Evolutionary conservation across 2,797 vertebrate genomes (phyloP).

Genomic region (Manis javanica): DNA sequence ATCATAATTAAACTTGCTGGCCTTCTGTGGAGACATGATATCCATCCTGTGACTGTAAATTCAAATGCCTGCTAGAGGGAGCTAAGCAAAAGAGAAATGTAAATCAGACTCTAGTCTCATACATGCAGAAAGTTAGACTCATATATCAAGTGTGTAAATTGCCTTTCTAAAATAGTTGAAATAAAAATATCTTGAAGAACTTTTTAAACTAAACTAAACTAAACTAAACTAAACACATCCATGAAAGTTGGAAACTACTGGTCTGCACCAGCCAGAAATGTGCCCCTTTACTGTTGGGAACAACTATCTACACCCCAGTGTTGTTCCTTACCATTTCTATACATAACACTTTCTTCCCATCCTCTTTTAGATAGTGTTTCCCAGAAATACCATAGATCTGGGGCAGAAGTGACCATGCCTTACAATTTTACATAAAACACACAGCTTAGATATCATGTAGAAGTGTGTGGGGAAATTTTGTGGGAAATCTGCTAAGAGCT

Average conservation of each 20-base stretch:
- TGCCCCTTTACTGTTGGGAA: not conserved
- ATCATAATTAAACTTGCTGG: not conserved
- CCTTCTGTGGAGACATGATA: not conserved
- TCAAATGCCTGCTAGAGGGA: not conserved
- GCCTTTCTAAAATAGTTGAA: not conserved
- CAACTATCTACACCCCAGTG: not conserved
- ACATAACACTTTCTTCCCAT: not conserved
- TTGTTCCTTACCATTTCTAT: not conserved
- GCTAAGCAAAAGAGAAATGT: not conserved
- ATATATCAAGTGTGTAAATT: not conserved
- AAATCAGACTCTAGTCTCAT: not conserved
- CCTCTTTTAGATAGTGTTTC: not conserved
- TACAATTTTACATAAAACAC: not conserved
- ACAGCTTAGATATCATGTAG: not conserved
- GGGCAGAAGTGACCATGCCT: not conserved
- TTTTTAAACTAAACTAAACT: not conserved
- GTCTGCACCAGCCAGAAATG: not conserved
- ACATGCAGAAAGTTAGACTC: not conserved
- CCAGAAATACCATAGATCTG: not conserved
- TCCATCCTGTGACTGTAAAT: not conserved
- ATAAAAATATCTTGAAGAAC: not conserved
- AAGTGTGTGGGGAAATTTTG: not conserved
- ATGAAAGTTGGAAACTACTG: not conserved
- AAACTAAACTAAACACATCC: not conserved
- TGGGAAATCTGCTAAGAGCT: not conserved